These are phyloP conservation scores for Etheostoma perlongum DNA, from an alignment of 2,797 vertebrate species.

Conservation along the genomic window DNA sequence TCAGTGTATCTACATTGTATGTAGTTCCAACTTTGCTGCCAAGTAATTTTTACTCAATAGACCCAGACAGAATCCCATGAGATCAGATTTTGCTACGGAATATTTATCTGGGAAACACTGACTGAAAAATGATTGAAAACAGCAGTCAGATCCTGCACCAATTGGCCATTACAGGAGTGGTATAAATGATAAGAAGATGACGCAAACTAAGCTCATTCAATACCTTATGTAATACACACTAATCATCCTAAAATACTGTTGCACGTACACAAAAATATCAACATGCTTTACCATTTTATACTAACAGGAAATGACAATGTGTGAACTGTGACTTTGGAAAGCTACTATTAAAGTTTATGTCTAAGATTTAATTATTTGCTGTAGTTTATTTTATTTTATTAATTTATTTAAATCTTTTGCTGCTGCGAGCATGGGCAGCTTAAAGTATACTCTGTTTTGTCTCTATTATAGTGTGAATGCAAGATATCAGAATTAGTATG, in stretches of 20 bases:
- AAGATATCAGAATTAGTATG: too few species aligned
- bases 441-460: not conserved
- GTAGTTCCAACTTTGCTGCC: not conserved
- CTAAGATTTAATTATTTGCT: not conserved
- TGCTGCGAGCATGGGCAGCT: not conserved
- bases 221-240: not conserved
- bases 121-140: not conserved
- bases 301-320: not conserved
- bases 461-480: not conserved
- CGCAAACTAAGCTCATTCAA: too few species aligned
- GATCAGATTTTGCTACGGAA: not conserved
- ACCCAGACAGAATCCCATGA: not conserved
- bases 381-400: too few species aligned
- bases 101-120: not conserved
- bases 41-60: not conserved
- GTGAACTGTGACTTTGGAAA: not conserved
- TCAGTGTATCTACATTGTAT: not conserved
- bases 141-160: conserved; percentile 3
- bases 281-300: too few species aligned
- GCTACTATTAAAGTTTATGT: not conserved
- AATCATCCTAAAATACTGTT: not conserved
- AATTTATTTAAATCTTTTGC: not conserved
- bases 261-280: not conserved
- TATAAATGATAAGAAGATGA: conserved; percentile 20
- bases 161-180: not conserved